Conservation (phyloP, 2,888 invertebrate genomes). For the Latheticus oryzae region DNA sequence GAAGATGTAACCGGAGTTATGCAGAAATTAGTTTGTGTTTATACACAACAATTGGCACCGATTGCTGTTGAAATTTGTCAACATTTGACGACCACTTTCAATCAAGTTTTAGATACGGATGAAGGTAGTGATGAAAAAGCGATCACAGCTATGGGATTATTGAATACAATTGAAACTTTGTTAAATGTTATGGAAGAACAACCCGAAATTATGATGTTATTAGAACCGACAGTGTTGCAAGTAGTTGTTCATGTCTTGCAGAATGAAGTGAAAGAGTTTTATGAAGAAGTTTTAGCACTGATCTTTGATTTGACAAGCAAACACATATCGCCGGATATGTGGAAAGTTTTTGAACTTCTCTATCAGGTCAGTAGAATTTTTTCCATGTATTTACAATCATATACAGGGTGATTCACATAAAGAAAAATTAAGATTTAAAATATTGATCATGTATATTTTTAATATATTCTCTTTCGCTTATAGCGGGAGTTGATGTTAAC, state of each 20-base stretch:
- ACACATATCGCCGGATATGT: slow-evolving; percentile 92
- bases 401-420: no score
- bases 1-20: slow-evolving; percentile 97
- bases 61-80: slow-evolving; percentile 96
- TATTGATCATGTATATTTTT: no score
- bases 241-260: slow-evolving; percentile 88
- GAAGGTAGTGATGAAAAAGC: slow-evolving; percentile 95
- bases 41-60: slow-evolving; percentile 87
- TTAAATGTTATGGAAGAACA: slow-evolving; percentile 93
- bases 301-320: slow-evolving; percentile 92
- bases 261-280: slow-evolving; percentile 85
- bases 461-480: no score
- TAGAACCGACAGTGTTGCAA: slow-evolving; percentile 93
- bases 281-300: slow-evolving; percentile 94
- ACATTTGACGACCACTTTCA: slow-evolving; percentile 88
- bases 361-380: slow-evolving; percentile 71
- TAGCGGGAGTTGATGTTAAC: no score
- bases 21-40: slow-evolving; percentile 93
- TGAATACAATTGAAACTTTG: slow-evolving; percentile 96
- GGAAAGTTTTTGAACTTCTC: slow-evolving; percentile 91
- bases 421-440: no score
- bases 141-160: slow-evolving; percentile 95
- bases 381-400: neutral
- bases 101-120: slow-evolving; percentile 79
- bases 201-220: slow-evolving; percentile 83